These are phyloP conservation scores for Semicossyphus pulcher DNA, from an alignment of 2,113 vertebrate species.

Conservation along the genomic window DNA sequence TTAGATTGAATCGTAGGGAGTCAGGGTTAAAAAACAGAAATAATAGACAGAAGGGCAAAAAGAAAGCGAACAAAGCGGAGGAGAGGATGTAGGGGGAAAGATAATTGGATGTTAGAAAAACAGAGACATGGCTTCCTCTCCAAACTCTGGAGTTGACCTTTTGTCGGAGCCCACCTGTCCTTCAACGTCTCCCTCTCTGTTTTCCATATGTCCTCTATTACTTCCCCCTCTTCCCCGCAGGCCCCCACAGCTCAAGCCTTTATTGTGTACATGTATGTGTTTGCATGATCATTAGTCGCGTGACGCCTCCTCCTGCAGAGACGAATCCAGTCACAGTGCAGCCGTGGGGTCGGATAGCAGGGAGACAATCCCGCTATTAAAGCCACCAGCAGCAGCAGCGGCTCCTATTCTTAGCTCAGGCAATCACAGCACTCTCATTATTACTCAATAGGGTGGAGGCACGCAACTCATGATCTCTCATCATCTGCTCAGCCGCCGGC, in stretches of 20 bases:
- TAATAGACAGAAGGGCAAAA: constrained; percentile 28
- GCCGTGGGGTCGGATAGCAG: constrained; percentile 40
- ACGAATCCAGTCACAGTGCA: constrained; percentile 51
- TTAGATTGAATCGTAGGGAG: background rate
- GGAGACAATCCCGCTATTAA: constrained; percentile 50
- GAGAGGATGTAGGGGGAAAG: too few species aligned
- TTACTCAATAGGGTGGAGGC: constrained; percentile 60
- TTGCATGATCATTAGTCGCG: constrained; percentile 20
- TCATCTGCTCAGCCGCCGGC: constrained; percentile 52
- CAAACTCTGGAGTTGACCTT: constrained; percentile 50
- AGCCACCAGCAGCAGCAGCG: constrained; percentile 40
- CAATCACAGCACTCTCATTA: constrained; percentile 70
- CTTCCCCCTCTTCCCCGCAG: background rate
- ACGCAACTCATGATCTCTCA: constrained; percentile 65
- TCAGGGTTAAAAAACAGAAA: constrained; percentile 30
- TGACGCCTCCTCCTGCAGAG: constrained; percentile 14
- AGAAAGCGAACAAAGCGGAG: background rate
- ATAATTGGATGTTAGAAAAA: background rate
- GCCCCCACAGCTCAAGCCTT: background rate
- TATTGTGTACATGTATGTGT: constrained; percentile 1
- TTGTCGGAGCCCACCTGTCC: constrained; percentile 6
- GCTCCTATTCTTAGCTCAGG: constrained; percentile 70
- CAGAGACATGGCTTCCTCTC: background rate
- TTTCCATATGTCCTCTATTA: constrained; percentile 32
- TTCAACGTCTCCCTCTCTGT: constrained; percentile 9